Percentiles rank a stretch among this genome's conserved stretches.
Evolutionary conservation across 2,888 invertebrate species (phyloP).

Genomic region (Mycalesis mineus): DNA sequence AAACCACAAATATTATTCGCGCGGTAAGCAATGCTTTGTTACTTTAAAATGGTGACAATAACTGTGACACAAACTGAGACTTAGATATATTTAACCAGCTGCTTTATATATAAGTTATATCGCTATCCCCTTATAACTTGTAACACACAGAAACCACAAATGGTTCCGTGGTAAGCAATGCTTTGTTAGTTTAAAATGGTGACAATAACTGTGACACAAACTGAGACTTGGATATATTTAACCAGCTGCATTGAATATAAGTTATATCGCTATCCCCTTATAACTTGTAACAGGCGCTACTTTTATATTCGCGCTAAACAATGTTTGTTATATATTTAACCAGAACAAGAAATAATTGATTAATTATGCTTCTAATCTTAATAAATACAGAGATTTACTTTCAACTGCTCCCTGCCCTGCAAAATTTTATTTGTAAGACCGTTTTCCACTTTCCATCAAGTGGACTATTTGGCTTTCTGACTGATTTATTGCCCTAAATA

Average conservation of each 20-base stretch:
- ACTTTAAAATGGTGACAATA: background rate
- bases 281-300: background rate
- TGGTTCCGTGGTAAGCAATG: background rate
- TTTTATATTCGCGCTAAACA: background rate
- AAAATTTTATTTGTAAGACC: too few species aligned
- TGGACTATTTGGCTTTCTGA: too few species aligned
- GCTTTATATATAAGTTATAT: background rate
- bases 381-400: too few species aligned
- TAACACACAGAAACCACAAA: background rate
- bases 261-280: background rate
- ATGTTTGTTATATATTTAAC: conserved; percentile 1
- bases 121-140: background rate
- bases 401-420: too few species aligned
- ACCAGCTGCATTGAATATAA: background rate
- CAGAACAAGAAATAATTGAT: too few species aligned
- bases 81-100: too few species aligned
- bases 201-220: background rate
- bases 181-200: background rate
- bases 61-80: background rate
- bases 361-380: too few species aligned
- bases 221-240: too few species aligned
- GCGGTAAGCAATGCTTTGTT: background rate
- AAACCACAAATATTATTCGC: background rate
- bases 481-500: too few species aligned
- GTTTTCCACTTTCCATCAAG: too few species aligned